Evolutionary conservation across 2,797 vertebrate genomes (phyloP).

Genomic region (Dermochelys coriacea): DNA sequence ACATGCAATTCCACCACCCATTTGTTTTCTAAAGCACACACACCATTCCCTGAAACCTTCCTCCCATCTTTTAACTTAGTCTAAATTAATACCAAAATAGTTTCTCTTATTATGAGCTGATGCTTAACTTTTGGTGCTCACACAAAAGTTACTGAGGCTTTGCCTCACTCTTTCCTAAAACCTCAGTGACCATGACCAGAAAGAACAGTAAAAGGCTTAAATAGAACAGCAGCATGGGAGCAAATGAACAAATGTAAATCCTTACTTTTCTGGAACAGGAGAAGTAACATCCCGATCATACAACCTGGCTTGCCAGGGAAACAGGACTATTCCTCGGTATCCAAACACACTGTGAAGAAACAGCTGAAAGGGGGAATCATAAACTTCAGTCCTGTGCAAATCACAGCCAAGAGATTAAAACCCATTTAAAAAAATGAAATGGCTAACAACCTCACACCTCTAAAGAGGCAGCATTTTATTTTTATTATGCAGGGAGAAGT

Average conservation of each 20-base stretch:
- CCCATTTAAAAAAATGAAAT: accelerated
- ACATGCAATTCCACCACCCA: not conserved
- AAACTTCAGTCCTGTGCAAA: not conserved
- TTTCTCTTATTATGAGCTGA: not conserved
- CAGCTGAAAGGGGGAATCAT: slow-evolving; percentile 82
- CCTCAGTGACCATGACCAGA: not conserved
- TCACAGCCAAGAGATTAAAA: not conserved
- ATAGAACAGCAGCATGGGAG: not conserved
- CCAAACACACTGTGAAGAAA: slow-evolving; percentile 98
- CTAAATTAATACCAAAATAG: not conserved
- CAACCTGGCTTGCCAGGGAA: slow-evolving; percentile 97
- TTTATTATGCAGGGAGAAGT: not conserved
- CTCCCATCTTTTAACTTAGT: not conserved
- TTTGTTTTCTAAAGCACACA: not conserved
- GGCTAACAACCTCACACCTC: not conserved
- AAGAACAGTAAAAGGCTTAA: not conserved
- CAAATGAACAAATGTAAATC: not conserved
- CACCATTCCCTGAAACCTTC: not conserved
- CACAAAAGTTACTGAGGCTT: not conserved
- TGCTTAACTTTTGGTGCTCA: not conserved
- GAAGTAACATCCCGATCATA: slow-evolving; percentile 96
- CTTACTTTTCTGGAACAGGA: slow-evolving; percentile 91
- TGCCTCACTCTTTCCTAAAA: not conserved
- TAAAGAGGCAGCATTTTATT: not conserved
- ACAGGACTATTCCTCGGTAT: slow-evolving; percentile 96